Evolutionary conservation across 2,113 vertebrate genomes (phyloP).

Genomic region (Struthio camelus): DNA sequence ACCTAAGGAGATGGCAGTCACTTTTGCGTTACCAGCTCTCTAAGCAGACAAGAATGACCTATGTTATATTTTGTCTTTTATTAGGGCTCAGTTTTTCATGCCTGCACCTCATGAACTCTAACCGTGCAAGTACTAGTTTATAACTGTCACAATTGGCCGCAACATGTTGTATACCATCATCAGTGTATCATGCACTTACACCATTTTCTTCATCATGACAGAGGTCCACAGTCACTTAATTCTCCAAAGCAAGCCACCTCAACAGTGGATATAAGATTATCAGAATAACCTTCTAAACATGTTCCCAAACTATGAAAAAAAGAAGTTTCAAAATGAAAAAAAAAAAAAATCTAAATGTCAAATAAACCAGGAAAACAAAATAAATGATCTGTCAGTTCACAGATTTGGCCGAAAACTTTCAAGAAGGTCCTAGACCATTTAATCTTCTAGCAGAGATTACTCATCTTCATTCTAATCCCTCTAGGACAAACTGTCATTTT

Average conservation of each 20-base stretch:
- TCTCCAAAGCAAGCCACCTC: not conserved
- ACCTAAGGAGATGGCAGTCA: not conserved
- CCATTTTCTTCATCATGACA: not conserved
- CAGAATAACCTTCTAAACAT: not conserved
- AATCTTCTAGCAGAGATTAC: slow-evolving; percentile 27
- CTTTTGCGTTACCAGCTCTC: not conserved
- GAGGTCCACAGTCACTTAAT: not conserved
- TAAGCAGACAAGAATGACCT: not conserved
- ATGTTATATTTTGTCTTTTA: not conserved
- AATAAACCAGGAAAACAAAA: not conserved
- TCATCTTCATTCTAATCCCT: slow-evolving; percentile 29
- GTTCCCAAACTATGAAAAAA: not conserved
- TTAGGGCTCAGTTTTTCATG: not conserved
- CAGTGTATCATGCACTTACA: not conserved
- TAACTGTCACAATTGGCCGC: not conserved
- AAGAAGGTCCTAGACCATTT: not conserved
- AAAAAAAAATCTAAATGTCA: not conserved
- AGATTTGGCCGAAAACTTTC: slow-evolving; percentile 14
- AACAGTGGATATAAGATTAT: not conserved
- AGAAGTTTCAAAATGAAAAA: not conserved
- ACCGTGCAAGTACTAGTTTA: not conserved
- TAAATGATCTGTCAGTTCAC: not conserved
- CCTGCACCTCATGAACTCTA: not conserved
- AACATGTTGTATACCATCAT: not conserved
- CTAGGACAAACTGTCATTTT: slow-evolving; percentile 53